These are phyloP conservation scores for Cartodere bifasciata DNA, from an alignment of 2,888 invertebrate species.

Conservation along the genomic window DNA sequence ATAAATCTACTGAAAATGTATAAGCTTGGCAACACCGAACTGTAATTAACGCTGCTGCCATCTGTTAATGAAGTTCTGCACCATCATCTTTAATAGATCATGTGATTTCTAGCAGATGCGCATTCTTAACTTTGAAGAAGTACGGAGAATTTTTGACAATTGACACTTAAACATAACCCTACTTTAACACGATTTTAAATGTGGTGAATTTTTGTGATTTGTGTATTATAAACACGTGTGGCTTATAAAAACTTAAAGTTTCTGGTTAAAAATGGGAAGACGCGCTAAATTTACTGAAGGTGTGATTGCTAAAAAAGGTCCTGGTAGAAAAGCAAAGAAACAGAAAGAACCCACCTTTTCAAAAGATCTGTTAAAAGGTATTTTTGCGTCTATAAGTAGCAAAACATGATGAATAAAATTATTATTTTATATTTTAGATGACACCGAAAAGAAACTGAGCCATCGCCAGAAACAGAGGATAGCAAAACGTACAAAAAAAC, in stretches of 20 bases:
- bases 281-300: slow-evolving; percentile 69
- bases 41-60: too few species aligned
- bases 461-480: slow-evolving; percentile 33
- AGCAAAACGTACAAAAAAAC: slow-evolving; percentile 24
- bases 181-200: too few species aligned
- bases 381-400: slow-evolving; percentile 9
- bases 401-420: slow-evolving; percentile 6
- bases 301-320: slow-evolving; percentile 61
- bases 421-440: slow-evolving; percentile 28
- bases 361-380: slow-evolving; percentile 41
- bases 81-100: too few species aligned
- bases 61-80: too few species aligned
- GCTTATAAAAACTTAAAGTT: not conserved
- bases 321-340: slow-evolving; percentile 76
- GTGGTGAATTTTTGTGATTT: too few species aligned
- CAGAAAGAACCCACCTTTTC: slow-evolving; percentile 68
- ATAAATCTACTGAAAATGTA: too few species aligned
- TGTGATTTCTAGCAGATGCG: too few species aligned
- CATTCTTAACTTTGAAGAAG: too few species aligned
- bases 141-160: too few species aligned
- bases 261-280: slow-evolving; percentile 59
- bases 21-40: too few species aligned
- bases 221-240: too few species aligned
- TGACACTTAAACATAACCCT: too few species aligned
- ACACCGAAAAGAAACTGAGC: slow-evolving; percentile 45